Conservation (phyloP, 1,140 invertebrate species). For the Ruditapes philippinarum region DNA sequence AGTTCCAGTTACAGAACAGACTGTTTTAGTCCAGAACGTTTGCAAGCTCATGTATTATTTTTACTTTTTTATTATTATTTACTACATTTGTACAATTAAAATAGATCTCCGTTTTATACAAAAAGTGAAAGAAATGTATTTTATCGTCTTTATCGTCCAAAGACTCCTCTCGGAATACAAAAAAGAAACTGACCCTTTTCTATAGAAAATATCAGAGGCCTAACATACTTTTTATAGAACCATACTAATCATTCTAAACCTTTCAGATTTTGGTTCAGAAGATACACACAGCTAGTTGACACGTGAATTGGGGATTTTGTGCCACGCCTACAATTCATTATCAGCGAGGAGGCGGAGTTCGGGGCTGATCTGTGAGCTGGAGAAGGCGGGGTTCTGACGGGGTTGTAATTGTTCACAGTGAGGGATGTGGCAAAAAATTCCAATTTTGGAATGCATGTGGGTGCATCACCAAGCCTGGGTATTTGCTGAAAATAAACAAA, state of each 20-base stretch:
- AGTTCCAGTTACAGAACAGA: too few species aligned
- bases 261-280: slow-evolving; percentile 11
- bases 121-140: too few species aligned
- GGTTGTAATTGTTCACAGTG: slow-evolving; percentile 45
- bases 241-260: neutral
- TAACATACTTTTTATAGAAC: too few species aligned
- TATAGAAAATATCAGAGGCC: too few species aligned
- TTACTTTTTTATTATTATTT: too few species aligned
- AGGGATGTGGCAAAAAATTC: slow-evolving; percentile 47
- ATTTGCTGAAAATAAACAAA: slow-evolving; percentile 38
- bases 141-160: too few species aligned
- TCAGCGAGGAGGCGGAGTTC: neutral
- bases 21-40: too few species aligned
- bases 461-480: neutral
- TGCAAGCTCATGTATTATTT: too few species aligned
- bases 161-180: too few species aligned
- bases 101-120: too few species aligned
- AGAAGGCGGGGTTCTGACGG: neutral
- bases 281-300: neutral
- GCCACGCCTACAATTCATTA: neutral
- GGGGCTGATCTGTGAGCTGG: neutral
- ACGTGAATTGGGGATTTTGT: neutral
- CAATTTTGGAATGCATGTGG: neutral
- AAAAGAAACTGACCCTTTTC: too few species aligned
- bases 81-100: too few species aligned